These are phyloP conservation scores for Phorcus lineatus DNA, from an alignment of 2,888 invertebrate genomes.

Conservation along the genomic window DNA sequence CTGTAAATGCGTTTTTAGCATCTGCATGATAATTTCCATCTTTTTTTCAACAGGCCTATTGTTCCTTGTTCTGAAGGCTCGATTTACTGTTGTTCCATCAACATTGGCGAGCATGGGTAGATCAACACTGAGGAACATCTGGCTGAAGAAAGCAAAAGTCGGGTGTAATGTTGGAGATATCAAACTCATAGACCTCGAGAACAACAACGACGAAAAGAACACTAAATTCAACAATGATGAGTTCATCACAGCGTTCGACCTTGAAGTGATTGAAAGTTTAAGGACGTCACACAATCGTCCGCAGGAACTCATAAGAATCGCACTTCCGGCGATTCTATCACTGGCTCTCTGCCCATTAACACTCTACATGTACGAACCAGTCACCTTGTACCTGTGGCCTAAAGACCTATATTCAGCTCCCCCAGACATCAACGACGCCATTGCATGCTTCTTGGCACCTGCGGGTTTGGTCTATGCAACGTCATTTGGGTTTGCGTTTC, in stretches of 20 bases:
- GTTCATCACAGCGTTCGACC: slow-evolving; percentile 56
- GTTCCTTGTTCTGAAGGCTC: slow-evolving; percentile 33
- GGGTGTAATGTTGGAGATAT: neutral
- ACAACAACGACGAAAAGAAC: neutral
- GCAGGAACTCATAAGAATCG: slow-evolving; percentile 53
- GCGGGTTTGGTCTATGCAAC: slow-evolving; percentile 68
- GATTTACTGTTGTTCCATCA: neutral
- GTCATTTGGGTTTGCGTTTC: slow-evolving; percentile 66
- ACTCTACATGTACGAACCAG: slow-evolving; percentile 58
- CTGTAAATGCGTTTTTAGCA: too few relatives aligned
- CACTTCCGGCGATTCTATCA: slow-evolving; percentile 59
- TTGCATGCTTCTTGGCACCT: slow-evolving; percentile 65
- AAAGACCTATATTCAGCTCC: slow-evolving; percentile 33
- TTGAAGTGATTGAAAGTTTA: slow-evolving; percentile 54
- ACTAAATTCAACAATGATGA: slow-evolving; percentile 2
- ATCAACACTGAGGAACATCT: neutral
- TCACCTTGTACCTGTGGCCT: slow-evolving; percentile 56
- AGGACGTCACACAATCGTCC: slow-evolving; percentile 49
- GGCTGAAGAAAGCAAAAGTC: neutral
- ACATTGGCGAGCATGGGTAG: slow-evolving; percentile 25
- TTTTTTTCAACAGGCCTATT: slow-evolving; percentile 35
- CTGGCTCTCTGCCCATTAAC: slow-evolving; percentile 61
- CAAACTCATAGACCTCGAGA: slow-evolving; percentile 16
- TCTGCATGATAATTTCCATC: too few relatives aligned
- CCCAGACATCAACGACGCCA: slow-evolving; percentile 66